These are phyloP conservation scores for Fissipunctia ypsillon DNA, from an alignment of 2,888 invertebrate species.

Conservation along the genomic window DNA sequence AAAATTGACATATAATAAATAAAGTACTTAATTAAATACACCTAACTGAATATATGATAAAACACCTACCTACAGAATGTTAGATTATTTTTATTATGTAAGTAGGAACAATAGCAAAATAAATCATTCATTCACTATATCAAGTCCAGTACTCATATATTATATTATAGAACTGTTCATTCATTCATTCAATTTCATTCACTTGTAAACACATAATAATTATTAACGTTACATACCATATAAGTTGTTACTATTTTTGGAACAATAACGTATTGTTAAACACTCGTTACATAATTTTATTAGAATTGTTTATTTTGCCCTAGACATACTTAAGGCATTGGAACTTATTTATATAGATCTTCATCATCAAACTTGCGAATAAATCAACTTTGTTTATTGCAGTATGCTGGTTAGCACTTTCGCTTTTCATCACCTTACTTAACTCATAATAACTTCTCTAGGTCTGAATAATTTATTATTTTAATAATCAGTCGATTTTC, in stretches of 20 bases:
- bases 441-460: neutral
- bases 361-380: neutral
- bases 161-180: constrained; percentile 2
- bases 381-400: neutral
- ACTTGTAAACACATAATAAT: constrained; percentile 9
- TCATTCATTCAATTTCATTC: constrained; percentile 54
- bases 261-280: constrained; percentile 59
- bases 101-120: constrained; percentile 32
- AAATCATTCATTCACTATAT: constrained; percentile 36
- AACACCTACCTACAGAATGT: constrained; percentile 1
- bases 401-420: neutral
- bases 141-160: constrained; percentile 48
- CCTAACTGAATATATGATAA: constrained; percentile 5
- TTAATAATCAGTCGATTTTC: neutral
- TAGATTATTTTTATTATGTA: constrained; percentile 38
- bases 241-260: constrained; percentile 47
- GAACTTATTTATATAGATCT: neutral
- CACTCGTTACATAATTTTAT: constrained; percentile 52
- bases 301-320: constrained; percentile 45
- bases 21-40: neutral
- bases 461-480: neutral
- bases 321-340: constrained; percentile 42
- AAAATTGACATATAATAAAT: neutral
- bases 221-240: constrained; percentile 9
- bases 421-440: neutral